Evolutionary conservation across 2,888 invertebrate species (phyloP).

Genomic region (Aleiodes alternator): DNA sequence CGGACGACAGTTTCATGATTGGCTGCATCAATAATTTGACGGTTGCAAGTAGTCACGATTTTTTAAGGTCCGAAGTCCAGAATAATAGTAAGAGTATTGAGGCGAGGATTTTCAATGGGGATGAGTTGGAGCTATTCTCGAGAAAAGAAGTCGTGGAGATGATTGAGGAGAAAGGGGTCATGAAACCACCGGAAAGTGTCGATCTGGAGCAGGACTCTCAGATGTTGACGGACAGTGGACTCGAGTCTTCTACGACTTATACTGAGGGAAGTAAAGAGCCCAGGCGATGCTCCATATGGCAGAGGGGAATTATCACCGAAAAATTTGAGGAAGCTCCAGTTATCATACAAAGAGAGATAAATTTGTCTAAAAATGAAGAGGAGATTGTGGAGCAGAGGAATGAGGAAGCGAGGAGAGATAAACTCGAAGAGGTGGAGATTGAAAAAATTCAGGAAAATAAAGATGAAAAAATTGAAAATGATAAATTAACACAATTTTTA

Average conservation of each 20-base stretch:
- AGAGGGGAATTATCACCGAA: slow-evolving; percentile 40
- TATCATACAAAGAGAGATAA: not conserved
- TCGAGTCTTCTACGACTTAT: slow-evolving; percentile 56
- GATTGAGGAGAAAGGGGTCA: not conserved
- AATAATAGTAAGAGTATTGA: slow-evolving; percentile 33
- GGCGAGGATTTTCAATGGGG: slow-evolving; percentile 43
- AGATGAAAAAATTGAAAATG: not conserved
- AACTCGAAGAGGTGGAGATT: not conserved
- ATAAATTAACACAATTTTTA: slow-evolving; percentile 13
- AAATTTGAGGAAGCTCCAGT: not conserved
- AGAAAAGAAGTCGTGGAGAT: slow-evolving; percentile 11
- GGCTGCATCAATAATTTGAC: slow-evolving; percentile 31
- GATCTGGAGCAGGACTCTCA: slow-evolving; percentile 53
- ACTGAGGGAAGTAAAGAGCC: slow-evolving; percentile 52
- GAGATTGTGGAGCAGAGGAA: no score
- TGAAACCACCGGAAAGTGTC: slow-evolving; percentile 47
- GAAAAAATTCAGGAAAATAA: not conserved
- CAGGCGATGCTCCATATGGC: slow-evolving; percentile 48
- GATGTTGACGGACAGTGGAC: slow-evolving; percentile 54
- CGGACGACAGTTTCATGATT: slow-evolving; percentile 32
- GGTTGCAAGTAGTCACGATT: slow-evolving; percentile 9
- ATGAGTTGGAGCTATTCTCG: slow-evolving; percentile 51
- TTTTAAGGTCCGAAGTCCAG: not conserved
- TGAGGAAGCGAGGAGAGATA: not conserved
- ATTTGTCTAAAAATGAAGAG: not conserved